Conservation (phyloP, 2,888 invertebrate species). For the Opisthograptis luteolata region DNA sequence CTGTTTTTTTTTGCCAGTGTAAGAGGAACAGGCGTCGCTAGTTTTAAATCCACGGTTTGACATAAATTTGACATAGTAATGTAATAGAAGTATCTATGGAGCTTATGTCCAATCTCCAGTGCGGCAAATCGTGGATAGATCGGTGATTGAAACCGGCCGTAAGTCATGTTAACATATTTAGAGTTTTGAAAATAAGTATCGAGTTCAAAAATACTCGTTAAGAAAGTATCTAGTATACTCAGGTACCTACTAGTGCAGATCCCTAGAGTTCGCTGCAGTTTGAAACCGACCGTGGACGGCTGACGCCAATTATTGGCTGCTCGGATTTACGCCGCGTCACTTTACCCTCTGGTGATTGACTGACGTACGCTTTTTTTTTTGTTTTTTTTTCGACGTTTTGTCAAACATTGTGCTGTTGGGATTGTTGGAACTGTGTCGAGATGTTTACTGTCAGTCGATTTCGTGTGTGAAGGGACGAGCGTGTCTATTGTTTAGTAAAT, state of each 20-base stretch:
- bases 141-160: too few species aligned
- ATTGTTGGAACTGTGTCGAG: slow-evolving; percentile 29
- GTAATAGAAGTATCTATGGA: too few species aligned
- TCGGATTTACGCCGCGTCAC: slow-evolving; percentile 61
- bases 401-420: slow-evolving; percentile 35
- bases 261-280: slow-evolving; percentile 36
- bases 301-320: slow-evolving; percentile 69
- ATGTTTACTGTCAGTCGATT: slow-evolving; percentile 24
- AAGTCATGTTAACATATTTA: too few species aligned
- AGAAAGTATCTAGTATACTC: slow-evolving; percentile 16
- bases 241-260: neutral
- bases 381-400: slow-evolving; percentile 42
- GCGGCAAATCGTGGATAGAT: too few species aligned
- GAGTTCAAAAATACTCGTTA: too few species aligned
- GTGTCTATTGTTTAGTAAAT: too few species aligned
- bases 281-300: slow-evolving; percentile 53
- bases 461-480: neutral
- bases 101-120: too few species aligned
- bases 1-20: too few species aligned
- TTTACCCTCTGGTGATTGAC: slow-evolving; percentile 59
- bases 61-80: too few species aligned
- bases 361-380: slow-evolving; percentile 44
- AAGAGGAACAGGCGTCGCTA: too few species aligned
- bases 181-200: too few species aligned
- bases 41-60: too few species aligned